phyloP scores from a whole-genome alignment of 2,797 vertebrate genomes.

The Poliocrania exsul region DNA sequence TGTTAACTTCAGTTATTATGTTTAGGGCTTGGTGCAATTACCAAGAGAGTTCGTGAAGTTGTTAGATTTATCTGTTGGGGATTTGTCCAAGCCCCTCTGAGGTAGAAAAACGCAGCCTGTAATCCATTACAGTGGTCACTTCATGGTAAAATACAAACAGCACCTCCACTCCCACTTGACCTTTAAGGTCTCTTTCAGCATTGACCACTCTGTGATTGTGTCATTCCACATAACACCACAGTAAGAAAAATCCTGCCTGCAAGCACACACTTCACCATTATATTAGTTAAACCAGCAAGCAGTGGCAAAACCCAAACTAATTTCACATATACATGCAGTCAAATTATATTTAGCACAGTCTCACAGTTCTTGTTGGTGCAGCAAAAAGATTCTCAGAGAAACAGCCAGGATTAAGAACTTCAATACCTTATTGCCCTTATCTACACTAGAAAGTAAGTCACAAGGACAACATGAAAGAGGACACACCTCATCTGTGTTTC shows the following conservation, averaged over 20 bases:
- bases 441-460: not conserved
- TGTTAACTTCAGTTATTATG: not conserved
- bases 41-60: not conserved
- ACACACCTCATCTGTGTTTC: conserved; percentile 94
- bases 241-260: not conserved
- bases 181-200: not conserved
- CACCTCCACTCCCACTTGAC: not conserved
- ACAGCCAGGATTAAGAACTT: not conserved
- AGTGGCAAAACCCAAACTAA: not conserved
- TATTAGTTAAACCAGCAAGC: not conserved
- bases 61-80: not conserved
- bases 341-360: not conserved
- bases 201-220: not conserved
- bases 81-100: not conserved
- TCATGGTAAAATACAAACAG: not conserved
- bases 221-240: not conserved
- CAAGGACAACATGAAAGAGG: not conserved
- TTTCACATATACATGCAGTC: not conserved
- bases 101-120: not conserved
- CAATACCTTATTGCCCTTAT: not conserved
- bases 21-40: not conserved
- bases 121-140: not conserved
- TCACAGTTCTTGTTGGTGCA: not conserved
- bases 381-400: not conserved
- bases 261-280: not conserved